Percentiles rank a stretch among this genome's conserved stretches.
These are phyloP conservation scores for Carcharodon carcharias DNA, from an alignment of 2,797 vertebrate species.

Conservation along the genomic window DNA sequence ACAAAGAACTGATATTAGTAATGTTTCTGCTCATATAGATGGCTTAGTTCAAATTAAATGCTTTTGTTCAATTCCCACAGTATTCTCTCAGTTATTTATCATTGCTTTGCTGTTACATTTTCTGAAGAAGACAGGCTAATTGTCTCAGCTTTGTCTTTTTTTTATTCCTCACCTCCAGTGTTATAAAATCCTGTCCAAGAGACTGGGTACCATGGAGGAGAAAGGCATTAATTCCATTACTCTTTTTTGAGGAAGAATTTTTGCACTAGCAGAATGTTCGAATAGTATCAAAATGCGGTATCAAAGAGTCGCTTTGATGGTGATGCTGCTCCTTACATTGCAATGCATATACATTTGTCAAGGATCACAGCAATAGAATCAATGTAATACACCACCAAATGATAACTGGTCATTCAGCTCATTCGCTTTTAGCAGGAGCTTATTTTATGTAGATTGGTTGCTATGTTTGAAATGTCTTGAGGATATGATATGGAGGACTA, in stretches of 20 bases:
- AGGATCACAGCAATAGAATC: neutral
- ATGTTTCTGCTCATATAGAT: constrained; percentile 23
- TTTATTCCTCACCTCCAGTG: neutral
- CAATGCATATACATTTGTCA: neutral
- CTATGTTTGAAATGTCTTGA: neutral
- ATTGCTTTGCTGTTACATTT: neutral
- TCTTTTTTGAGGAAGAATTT: neutral
- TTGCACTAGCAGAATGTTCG: neutral
- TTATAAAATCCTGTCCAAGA: neutral
- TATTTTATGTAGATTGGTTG: neutral
- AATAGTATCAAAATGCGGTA: neutral
- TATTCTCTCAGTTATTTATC: constrained; percentile 1
- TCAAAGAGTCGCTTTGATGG: neutral
- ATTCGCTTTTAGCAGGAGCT: neutral
- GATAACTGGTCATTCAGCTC: neutral
- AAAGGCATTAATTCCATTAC: neutral
- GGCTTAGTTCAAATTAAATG: neutral
- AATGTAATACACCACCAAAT: neutral
- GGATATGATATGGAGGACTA: neutral
- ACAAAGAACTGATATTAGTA: neutral
- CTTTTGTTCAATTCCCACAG: constrained; percentile 12
- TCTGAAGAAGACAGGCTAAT: constrained; percentile 24
- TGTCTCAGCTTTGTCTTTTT: neutral
- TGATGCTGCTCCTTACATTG: neutral
- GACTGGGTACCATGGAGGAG: neutral